These are phyloP conservation scores for Trachelus stipa DNA, from an alignment of 2,888 invertebrate genomes.

Conservation along the genomic window DNA sequence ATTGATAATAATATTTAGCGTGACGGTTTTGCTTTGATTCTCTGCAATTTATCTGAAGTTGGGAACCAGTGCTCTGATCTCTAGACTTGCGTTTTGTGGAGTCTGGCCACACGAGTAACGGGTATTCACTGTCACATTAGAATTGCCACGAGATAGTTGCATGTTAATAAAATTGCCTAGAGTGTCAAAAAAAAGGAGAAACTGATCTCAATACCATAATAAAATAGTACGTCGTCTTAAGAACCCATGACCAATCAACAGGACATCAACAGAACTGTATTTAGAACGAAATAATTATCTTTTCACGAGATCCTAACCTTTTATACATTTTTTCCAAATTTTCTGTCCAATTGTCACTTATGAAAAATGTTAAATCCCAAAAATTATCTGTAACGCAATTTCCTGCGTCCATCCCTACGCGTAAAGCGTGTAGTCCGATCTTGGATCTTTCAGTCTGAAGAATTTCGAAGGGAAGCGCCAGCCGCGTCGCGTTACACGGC, in stretches of 20 bases:
- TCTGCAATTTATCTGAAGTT: background rate
- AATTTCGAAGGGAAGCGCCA: constrained; percentile 8
- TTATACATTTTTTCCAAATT: background rate
- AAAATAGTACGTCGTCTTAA: background rate
- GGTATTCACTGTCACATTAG: background rate
- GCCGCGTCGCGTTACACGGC: constrained; percentile 19
- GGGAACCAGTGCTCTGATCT: background rate
- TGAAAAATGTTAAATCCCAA: too few relatives aligned
- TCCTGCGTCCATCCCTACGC: background rate
- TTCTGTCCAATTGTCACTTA: too few relatives aligned
- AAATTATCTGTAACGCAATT: background rate
- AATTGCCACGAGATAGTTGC: background rate
- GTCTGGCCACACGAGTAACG: background rate
- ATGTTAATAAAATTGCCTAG: background rate
- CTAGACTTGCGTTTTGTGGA: background rate
- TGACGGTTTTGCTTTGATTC: background rate
- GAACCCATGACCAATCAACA: background rate
- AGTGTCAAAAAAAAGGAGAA: background rate
- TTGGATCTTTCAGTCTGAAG: constrained; percentile 10
- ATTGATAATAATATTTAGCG: background rate
- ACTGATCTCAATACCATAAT: background rate
- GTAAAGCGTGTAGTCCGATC: background rate
- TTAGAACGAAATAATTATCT: background rate
- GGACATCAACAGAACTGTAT: background rate
- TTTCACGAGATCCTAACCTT: background rate